Evolutionary conservation across 2,888 invertebrate genomes (phyloP).

Genomic region (Hypsopygia costalis): DNA sequence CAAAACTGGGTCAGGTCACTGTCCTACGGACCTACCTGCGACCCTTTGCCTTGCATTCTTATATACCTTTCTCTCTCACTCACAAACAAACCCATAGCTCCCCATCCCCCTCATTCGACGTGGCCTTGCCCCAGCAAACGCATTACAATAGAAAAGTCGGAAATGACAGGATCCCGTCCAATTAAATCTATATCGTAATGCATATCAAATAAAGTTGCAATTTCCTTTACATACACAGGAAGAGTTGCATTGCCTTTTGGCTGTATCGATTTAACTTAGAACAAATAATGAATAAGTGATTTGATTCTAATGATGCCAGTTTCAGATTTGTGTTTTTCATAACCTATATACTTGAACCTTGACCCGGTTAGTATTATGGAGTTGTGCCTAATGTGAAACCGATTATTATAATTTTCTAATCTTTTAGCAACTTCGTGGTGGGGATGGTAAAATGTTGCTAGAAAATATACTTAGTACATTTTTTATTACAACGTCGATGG

Average conservation of each 20-base stretch:
- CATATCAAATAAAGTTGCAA: conserved; percentile 26
- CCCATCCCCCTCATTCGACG: conserved; percentile 36
- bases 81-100: conserved; percentile 25
- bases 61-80: conserved; percentile 37
- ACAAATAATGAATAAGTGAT: conserved; percentile 47
- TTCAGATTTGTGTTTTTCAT: conserved; percentile 40
- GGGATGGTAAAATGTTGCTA: no score
- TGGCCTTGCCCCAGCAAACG: conserved; percentile 60
- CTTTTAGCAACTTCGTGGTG: no score
- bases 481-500: no score
- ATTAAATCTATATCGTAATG: conserved; percentile 54
- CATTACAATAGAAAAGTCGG: conserved; percentile 68
- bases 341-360: conserved; percentile 56
- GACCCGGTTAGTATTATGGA: conserved; percentile 29
- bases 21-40: conserved; percentile 55
- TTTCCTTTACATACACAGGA: conserved; percentile 26
- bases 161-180: conserved; percentile 47
- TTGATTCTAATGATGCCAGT: conserved; percentile 52
- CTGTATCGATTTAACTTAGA: conserved; percentile 49
- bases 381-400: no score
- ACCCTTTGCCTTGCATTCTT: conserved; percentile 70
- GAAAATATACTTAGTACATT: no score
- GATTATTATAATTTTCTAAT: no score
- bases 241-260: conserved; percentile 41
- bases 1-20: conserved; percentile 73